A percentile compares a stretch with the other conserved stretches of the same genome.
These are phyloP conservation scores for Antrozous pallidus DNA, from an alignment of 2,797 vertebrate species.

Conservation along the genomic window DNA sequence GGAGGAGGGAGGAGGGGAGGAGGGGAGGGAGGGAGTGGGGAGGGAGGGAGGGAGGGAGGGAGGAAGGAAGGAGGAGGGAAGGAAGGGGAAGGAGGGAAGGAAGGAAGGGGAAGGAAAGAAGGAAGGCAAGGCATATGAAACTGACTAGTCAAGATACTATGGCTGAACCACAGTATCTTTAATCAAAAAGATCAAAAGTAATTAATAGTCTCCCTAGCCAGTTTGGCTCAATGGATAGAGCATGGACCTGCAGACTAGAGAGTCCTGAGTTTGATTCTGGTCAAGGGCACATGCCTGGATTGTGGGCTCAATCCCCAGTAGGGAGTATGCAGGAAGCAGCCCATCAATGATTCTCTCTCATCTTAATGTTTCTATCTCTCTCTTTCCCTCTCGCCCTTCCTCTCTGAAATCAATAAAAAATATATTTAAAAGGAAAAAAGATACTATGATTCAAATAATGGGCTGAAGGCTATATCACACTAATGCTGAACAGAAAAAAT, in stretches of 20 bases:
- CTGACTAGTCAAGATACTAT: neutral
- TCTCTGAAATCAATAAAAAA: neutral
- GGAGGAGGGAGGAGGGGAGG: too few species aligned
- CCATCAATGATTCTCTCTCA: neutral
- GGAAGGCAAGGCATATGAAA: neutral
- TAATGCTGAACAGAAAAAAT: constrained; percentile 13
- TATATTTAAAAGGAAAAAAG: neutral
- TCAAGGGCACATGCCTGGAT: neutral
- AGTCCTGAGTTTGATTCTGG: neutral
- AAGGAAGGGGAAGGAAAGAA: too few species aligned
- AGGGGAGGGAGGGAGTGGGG: too few species aligned
- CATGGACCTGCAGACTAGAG: neutral
- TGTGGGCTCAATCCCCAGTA: neutral
- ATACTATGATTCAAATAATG: constrained; percentile 34
- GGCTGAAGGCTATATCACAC: neutral
- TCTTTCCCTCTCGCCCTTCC: neutral
- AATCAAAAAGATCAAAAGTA: neutral
- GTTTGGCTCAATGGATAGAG: neutral
- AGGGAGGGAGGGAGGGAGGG: too few species aligned
- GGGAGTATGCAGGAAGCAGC: neutral
- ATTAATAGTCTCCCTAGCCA: neutral
- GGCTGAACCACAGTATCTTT: too few species aligned
- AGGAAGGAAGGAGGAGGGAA: too few species aligned
- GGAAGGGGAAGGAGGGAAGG: too few species aligned
- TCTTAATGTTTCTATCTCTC: neutral